Percentiles rank a stretch among this genome's conserved stretches.
These are phyloP conservation scores for Miltochrista miniata DNA, from an alignment of 2,888 invertebrate species.

Conservation along the genomic window DNA sequence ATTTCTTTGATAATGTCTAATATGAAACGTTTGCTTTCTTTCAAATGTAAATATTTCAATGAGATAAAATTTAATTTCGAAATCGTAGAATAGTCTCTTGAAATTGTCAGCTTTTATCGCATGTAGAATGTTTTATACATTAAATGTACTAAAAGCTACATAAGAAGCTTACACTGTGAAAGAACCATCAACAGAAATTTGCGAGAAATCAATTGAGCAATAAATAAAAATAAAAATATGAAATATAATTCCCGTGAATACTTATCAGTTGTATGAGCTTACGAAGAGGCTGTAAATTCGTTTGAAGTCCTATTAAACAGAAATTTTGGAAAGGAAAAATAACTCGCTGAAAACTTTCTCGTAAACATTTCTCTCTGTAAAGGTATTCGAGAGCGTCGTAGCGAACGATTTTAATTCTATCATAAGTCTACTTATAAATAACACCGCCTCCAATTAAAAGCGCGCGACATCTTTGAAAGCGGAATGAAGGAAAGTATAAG, in stretches of 20 bases:
- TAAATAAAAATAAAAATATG: slow-evolving; percentile 41
- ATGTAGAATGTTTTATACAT: too few relatives aligned
- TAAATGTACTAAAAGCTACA: neutral
- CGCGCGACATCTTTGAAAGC: slow-evolving; percentile 76
- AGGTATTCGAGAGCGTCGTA: slow-evolving; percentile 69
- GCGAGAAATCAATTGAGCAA: slow-evolving; percentile 29
- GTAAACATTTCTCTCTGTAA: slow-evolving; percentile 62
- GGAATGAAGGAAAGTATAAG: slow-evolving; percentile 73
- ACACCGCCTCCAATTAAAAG: slow-evolving; percentile 79
- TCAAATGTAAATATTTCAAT: too few relatives aligned
- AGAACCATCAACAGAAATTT: slow-evolving; percentile 8
- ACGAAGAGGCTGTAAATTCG: slow-evolving; percentile 61
- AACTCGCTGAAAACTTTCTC: slow-evolving; percentile 70
- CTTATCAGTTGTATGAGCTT: slow-evolving; percentile 50
- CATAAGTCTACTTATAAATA: slow-evolving; percentile 79
- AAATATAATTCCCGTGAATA: slow-evolving; percentile 48
- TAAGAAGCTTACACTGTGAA: slow-evolving; percentile 6
- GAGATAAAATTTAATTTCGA: too few relatives aligned
- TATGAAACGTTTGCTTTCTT: too few relatives aligned
- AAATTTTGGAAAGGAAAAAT: slow-evolving; percentile 67
- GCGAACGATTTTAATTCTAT: slow-evolving; percentile 80
- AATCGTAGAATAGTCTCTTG: too few relatives aligned
- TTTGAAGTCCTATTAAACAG: slow-evolving; percentile 71
- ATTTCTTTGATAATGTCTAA: too few relatives aligned
- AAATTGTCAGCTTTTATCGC: too few relatives aligned